Percentiles rank a stretch among this genome's conserved stretches.
Evolutionary conservation across 2,888 invertebrate species (phyloP).

Genomic region (Folsomia manolachei): DNA sequence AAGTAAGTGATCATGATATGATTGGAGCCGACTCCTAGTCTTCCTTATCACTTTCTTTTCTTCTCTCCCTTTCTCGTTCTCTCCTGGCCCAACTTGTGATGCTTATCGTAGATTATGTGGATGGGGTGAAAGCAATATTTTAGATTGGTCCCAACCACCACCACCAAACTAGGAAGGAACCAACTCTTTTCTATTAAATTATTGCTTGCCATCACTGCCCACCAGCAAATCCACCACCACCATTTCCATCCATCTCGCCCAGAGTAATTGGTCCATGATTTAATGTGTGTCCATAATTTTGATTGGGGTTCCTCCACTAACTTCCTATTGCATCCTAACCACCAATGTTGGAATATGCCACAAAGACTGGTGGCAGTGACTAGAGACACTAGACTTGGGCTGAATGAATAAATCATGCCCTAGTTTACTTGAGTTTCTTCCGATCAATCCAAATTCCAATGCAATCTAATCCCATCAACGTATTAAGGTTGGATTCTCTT

Average conservation of each 20-base stretch:
- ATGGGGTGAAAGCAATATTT: conserved; percentile 30
- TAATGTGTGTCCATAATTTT: background rate
- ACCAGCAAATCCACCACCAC: background rate
- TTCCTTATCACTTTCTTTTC: background rate
- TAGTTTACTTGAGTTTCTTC: no score
- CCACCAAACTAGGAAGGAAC: background rate
- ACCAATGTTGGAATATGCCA: no score
- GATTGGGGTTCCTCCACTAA: no score
- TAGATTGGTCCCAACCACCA: conserved; percentile 23
- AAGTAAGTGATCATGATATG: no score
- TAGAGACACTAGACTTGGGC: no score
- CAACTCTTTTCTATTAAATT: background rate
- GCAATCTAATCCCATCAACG: no score
- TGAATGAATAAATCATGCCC: no score
- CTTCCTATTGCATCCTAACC: no score
- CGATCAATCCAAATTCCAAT: no score
- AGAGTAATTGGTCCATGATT: background rate
- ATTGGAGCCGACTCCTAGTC: background rate
- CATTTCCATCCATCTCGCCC: background rate
- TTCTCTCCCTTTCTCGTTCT: background rate
- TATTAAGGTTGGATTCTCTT: no score
- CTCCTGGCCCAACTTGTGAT: no score
- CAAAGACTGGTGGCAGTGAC: no score
- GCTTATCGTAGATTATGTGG: background rate
- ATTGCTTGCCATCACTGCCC: background rate